Base-by-base conservation (phyloP, 1,140 invertebrate species). In the Bombus balteatus region DNA sequence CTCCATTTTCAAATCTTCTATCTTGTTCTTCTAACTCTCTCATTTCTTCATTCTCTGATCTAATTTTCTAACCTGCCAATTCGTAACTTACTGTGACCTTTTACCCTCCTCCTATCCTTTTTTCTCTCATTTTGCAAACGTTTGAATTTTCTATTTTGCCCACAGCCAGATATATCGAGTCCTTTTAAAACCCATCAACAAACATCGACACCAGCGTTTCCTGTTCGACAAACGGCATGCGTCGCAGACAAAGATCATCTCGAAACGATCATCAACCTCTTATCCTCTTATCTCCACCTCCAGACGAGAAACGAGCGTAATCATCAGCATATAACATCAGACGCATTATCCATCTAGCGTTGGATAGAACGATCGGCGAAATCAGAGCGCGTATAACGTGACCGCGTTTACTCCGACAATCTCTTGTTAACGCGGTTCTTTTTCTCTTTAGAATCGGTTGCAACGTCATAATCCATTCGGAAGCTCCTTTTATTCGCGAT, bases 321-420 rank as follows among this genome's bases (percentile, higher is more conserved):
- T 39, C 5, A 76, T 53, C 68, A 68, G 72, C 43, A 34, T 28
- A 57, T 22, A 57, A 71, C 6, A 6, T 9, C 43, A 15, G 8
- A 34, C 53, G 62, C 2, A 34, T 47, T 34, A 47, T 68, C 32
- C 8, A 18, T 28, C 25, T 8, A 22, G 1, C 18, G 32, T 77
- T 59, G 9, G 6, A 53, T n/a, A 34, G 72, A 62, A 57, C 25
- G 41, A 15, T 65, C 9, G n/a, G 43, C 10, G 18, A 62, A 84
- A 84, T 43, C 47, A 39, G 66, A 78, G 18, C 75, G 78, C 6
- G 15, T 39, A 9, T 62, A 84, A 47, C 82, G 25, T 71, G 82
- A 83, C 66, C 75, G 81, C 57, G 25, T 66, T 83, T 76, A 47
- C 18, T 39, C 9, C 15, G 5, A n/a, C 8, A 9, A 13, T 57